Percentiles rank a stretch among this genome's conserved stretches.
Conservation (phyloP, 2,797 vertebrate species). For the Holocentrus rufus region DNA sequence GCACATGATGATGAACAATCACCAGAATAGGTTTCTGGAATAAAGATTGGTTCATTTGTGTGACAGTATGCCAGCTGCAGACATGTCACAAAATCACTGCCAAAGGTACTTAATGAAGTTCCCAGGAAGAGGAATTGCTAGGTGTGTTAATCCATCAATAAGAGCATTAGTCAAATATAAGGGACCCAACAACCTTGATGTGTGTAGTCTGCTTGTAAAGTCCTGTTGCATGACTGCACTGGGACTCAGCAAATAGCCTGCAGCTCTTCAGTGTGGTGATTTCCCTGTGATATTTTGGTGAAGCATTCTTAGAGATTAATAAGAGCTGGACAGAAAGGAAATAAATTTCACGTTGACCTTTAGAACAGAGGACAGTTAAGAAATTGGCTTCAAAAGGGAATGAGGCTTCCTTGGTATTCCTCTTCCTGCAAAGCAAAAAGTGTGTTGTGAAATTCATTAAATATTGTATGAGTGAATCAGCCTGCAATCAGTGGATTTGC, state of each 20-base stretch:
- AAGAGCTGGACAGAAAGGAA: slow-evolving; percentile 28
- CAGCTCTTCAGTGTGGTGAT: slow-evolving; percentile 30
- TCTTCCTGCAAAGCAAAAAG: background rate
- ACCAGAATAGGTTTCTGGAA: background rate
- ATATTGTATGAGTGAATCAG: background rate
- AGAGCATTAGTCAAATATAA: slow-evolving; percentile 62
- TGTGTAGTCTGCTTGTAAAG: slow-evolving; percentile 1
- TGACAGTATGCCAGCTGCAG: background rate
- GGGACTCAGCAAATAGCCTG: slow-evolving; percentile 25
- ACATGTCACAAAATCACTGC: slow-evolving; percentile 7
- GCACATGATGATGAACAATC: background rate
- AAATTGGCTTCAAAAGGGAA: slow-evolving; percentile 17
- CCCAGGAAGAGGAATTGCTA: slow-evolving; percentile 60
- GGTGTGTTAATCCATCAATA: slow-evolving; percentile 66
- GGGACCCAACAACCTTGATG: slow-evolving; percentile 18
- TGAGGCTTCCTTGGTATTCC: slow-evolving; percentile 5
- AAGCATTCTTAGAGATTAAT: slow-evolving; percentile 42
- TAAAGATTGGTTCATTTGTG: background rate
- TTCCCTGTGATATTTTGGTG: slow-evolving; percentile 22
- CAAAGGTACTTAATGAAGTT: slow-evolving; percentile 63
- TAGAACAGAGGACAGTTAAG: slow-evolving; percentile 28
- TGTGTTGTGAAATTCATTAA: background rate
- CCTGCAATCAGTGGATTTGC: background rate
- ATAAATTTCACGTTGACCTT: slow-evolving; percentile 52
- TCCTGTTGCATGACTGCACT: slow-evolving; percentile 1